phyloP scores from a whole-genome alignment of 2,797 vertebrate species.

The Ptychadena robeensis region DNA sequence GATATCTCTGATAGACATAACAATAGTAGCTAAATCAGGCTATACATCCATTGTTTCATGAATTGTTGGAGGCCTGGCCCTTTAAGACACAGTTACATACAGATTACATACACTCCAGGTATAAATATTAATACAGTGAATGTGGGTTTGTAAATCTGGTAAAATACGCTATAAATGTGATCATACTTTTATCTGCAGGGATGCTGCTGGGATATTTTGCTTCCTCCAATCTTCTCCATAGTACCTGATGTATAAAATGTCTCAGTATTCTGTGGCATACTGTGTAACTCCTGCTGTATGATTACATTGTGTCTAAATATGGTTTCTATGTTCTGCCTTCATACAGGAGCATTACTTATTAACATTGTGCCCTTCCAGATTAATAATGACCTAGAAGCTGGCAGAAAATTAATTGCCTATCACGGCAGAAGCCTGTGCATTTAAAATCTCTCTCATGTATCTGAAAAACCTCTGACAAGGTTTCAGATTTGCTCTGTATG shows the following conservation, averaged over 20 bases:
- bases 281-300: neutral
- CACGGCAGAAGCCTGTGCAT: neutral
- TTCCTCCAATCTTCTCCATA: neutral
- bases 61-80: too few relatives aligned
- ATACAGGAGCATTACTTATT: conserved; percentile 16
- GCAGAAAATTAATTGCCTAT: conserved; percentile 30
- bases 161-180: neutral
- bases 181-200: neutral
- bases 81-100: too few relatives aligned
- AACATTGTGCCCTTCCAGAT: conserved; percentile 37
- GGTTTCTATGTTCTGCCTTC: neutral
- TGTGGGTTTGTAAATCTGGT: neutral
- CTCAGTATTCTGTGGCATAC: neutral
- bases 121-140: neutral
- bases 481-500: conserved; percentile 26
- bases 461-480: conserved; percentile 22
- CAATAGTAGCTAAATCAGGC: too few relatives aligned
- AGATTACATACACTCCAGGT: neutral
- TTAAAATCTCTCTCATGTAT: conserved; percentile 27
- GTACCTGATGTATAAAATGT: neutral
- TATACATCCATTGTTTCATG: too few relatives aligned
- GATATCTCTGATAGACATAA: too few relatives aligned
- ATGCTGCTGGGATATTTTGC: neutral
- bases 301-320: conserved; percentile 18
- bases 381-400: conserved; percentile 26